Conservation (phyloP, 2,888 invertebrate genomes). For the Cerastis leucographa region DNA sequence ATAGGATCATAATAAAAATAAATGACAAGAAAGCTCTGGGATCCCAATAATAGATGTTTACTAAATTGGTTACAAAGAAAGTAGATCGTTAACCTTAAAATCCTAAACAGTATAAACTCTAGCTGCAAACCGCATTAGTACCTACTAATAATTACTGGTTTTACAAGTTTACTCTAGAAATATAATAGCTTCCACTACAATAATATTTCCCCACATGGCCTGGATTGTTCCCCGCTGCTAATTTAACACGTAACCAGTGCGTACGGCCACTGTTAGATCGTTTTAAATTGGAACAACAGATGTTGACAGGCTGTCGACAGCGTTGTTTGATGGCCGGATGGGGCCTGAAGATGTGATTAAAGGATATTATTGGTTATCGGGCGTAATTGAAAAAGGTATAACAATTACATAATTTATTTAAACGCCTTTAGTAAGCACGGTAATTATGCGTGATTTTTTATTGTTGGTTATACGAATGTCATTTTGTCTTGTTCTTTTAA, state of each 20-base stretch:
- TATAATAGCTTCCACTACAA: conserved; percentile 31
- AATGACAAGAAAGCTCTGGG: not conserved
- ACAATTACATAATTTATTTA: conserved; percentile 7
- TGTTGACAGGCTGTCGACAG: conserved; percentile 84
- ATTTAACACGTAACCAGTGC: conserved; percentile 64
- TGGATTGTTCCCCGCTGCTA: conserved; percentile 56
- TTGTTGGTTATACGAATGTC: not conserved
- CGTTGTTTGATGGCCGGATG: conserved; percentile 84
- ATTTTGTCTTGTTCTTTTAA: not conserved
- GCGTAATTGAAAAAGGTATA: conserved; percentile 62
- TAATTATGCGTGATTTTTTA: not conserved
- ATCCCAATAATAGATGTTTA: not conserved
- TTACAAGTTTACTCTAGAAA: conserved; percentile 23
- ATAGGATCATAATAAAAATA: not conserved
- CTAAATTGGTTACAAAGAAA: not conserved
- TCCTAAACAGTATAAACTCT: not conserved
- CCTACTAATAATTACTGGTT: conserved; percentile 20
- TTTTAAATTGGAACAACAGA: conserved; percentile 87
- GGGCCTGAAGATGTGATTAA: conserved; percentile 81
- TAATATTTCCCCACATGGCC: conserved; percentile 52
- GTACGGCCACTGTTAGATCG: conserved; percentile 73
- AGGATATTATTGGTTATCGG: conserved; percentile 77
- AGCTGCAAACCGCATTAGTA: not conserved
- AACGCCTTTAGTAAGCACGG: not conserved
- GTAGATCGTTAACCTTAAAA: not conserved